Conservation (phyloP, 2,888 invertebrate genomes). For the Amphipyra tragopoginis region DNA sequence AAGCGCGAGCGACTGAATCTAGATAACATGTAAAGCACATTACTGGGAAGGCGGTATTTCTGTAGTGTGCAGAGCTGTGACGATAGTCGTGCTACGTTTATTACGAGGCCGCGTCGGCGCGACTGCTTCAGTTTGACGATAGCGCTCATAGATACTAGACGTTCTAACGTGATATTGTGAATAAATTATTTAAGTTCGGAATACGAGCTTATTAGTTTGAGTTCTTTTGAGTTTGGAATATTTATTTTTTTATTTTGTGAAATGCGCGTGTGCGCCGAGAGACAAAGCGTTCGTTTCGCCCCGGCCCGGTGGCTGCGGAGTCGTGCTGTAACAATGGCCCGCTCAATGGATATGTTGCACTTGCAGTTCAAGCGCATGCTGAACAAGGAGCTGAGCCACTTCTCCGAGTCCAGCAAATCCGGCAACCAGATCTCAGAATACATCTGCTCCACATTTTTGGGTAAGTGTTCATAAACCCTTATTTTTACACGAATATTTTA, state of each 20-base stretch:
- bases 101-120: constrained; percentile 60
- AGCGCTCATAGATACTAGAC: constrained; percentile 78
- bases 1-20: constrained; percentile 63
- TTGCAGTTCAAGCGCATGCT: constrained; percentile 99
- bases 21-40: constrained; percentile 67
- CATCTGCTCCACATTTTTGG: constrained; percentile 99
- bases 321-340: constrained; percentile 79
- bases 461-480: constrained; percentile 90
- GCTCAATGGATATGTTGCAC: constrained; percentile 85
- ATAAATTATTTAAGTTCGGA: constrained; percentile 47
- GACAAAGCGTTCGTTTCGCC: constrained; percentile 79
- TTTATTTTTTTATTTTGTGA: constrained; percentile 69
- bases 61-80: constrained; percentile 64
- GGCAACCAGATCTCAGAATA: constrained; percentile 99
- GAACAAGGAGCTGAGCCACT: constrained; percentile 99
- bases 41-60: constrained; percentile 78
- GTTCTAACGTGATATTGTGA: constrained; percentile 61
- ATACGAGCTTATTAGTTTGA: constrained; percentile 48
- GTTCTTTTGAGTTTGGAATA: constrained; percentile 53
- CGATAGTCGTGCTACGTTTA: constrained; percentile 64
- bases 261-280: constrained; percentile 87
- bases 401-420: constrained; percentile 99
- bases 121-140: constrained; percentile 79
- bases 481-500: neutral
- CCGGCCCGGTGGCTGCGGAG: constrained; percentile 80